Base-by-base conservation (phyloP, 2,113 vertebrate species). In the Gorsachius goisagi region DNA sequence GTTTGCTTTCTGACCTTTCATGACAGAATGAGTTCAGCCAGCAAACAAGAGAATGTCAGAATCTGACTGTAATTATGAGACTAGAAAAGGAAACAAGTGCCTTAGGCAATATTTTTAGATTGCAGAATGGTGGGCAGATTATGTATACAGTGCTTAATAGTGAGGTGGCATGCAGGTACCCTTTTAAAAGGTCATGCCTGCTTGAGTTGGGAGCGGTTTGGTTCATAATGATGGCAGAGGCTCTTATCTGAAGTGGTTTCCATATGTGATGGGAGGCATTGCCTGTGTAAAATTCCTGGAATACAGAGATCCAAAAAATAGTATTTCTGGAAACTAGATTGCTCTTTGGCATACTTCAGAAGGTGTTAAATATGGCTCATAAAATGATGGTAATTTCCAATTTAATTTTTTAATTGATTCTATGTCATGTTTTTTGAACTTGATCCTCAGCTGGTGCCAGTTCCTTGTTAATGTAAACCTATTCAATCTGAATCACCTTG, bases 1-100 rank as follows among this genome's bases (percentile, higher is more conserved):
- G 68, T 94, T 97, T 94, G 23, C 67, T 44, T 95, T 86, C 63
- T 96, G 88, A 97, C 72, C 91, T 98, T 97, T 97, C 30, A 28
- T 88, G 90, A 96, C 76, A 96, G 82, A 97, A 95, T 88, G 71
- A 96, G 82, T 96, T 90, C 94, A 97, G 67, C 22, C 76, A 87
- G 56, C 44, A 85, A 92, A 71, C 39, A 66, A 11, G 62, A 86
- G 73, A 95, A 96, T 88, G 82, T 55, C 82, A 95, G 74, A 73
- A 63, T 81, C 32, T 28, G 67, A 82, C 88, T 90, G 83, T 95
- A 73, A 35, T 90, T 94, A 93, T 75, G 68, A 52, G 85, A 83
- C 71, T 47, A 53, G 60, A 49, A 74, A 94, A 96, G 81, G 50
- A 92, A 95, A 72, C 68, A 82, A 85, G 75, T 41, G 50, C 60